Evolutionary conservation across 1,140 invertebrate species (phyloP), one percentile per base, ranked within the genome.

Genomic region (Ladona fulva): DNA sequence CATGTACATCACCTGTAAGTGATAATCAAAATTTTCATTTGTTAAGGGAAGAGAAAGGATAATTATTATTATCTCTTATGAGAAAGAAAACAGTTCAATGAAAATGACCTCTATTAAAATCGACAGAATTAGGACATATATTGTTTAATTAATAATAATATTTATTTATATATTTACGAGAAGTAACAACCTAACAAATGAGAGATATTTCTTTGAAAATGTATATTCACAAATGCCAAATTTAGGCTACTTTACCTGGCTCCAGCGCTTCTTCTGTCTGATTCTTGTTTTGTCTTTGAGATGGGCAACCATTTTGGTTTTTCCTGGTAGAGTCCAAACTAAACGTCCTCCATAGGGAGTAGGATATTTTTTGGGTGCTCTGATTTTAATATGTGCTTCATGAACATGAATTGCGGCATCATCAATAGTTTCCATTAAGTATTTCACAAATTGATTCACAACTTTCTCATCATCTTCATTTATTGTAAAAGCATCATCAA

Each of bases 1-100:
- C 89, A 90, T 91, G 82, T 90, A 91, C 89, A 91, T 90, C n/a
- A 89, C 87, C 87, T 87, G 52, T 66, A 66, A 66, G 52, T 3
- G 14, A 37, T 37, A 66, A 12, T 66, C 14, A 19, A 66, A 66
- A 52, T 52, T 66, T 6, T 66, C 52, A 66, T 22, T 66, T 6
- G 52, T 16, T 12, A 22, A 12, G 14, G 14, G 52, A 16, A 66
- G 29, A 37, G 1, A 37, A 37, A 37, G 1, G 14, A 42, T 5
- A 37, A 37, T 37, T 37, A 37, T 37, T 1, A 37, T 8, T 5
- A 37, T 37, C 14, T 66, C 3, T 66, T 6, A 66, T 66, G 52
- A 66, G n/a, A 3, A 66, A 22, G 52, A 66, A 3, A 66, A 52
- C 44, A 52, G 19, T 66, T 66, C 3, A 66, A 66, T 66, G 52